These are phyloP conservation scores for Myrmophylax atrothorax DNA, from an alignment of 2,113 vertebrate genomes.

Conservation along the genomic window DNA sequence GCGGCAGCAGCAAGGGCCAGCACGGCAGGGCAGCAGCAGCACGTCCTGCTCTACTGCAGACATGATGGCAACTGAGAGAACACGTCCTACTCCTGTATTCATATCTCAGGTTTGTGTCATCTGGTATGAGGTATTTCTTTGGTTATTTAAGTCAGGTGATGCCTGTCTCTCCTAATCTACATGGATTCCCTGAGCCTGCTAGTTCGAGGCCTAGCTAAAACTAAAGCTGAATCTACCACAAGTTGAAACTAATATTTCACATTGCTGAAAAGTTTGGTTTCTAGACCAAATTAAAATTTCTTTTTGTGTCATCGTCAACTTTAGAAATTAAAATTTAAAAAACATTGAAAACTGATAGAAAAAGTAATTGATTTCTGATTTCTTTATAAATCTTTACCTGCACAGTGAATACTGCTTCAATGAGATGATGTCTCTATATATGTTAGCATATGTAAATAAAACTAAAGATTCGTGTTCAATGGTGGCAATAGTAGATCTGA, in stretches of 20 bases:
- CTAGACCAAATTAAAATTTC: background rate
- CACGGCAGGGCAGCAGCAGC: no score
- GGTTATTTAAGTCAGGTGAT: no score
- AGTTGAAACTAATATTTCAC: background rate
- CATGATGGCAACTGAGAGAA: no score
- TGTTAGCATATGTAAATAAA: background rate
- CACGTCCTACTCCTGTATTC: no score
- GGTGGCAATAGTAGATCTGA: background rate
- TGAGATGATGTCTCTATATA: background rate
- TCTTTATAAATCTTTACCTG: background rate
- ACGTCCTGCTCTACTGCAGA: no score
- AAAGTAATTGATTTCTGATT: background rate
- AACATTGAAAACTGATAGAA: background rate
- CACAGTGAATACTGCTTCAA: background rate
- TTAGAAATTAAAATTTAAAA: background rate
- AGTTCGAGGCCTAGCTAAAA: no score
- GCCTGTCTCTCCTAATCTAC: no score
- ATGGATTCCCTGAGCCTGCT: no score
- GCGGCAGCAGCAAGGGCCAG: no score
- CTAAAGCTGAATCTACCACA: no score
- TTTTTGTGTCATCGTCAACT: background rate
- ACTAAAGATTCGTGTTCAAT: background rate
- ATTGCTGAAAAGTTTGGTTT: background rate
- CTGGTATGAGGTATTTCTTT: no score
- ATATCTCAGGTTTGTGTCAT: no score